Percentiles rank a stretch among this genome's conserved stretches.
Evolutionary conservation across 1,140 invertebrate genomes (phyloP).

Genomic region (Laupala kohalensis): DNA sequence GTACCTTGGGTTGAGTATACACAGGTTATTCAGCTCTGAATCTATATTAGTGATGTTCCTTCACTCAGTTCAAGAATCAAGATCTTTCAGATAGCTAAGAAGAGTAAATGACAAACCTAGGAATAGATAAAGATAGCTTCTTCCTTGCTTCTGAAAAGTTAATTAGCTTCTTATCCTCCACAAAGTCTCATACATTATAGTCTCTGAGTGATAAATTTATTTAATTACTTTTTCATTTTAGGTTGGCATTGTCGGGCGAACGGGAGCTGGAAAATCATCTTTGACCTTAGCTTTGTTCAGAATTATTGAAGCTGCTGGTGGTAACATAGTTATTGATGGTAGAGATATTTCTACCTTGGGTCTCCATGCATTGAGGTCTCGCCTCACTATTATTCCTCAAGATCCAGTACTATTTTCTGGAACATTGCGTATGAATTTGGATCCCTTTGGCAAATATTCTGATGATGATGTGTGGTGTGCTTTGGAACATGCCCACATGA

Average conservation of each 20-base stretch:
- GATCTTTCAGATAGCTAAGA: too few species aligned
- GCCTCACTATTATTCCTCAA: slow-evolving; percentile 81
- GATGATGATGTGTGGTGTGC: slow-evolving; percentile 72
- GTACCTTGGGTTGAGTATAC: too few species aligned
- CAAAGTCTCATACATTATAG: not conserved
- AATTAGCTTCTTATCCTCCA: not conserved
- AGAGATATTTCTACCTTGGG: slow-evolving; percentile 76
- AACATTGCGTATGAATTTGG: slow-evolving; percentile 65
- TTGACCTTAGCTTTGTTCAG: slow-evolving; percentile 71
- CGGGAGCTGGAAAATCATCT: slow-evolving; percentile 76
- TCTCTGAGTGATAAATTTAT: not conserved
- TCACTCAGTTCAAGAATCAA: too few species aligned
- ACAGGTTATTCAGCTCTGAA: too few species aligned
- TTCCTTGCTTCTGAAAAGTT: too few species aligned
- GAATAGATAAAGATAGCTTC: too few species aligned
- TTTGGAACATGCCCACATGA: slow-evolving; percentile 63
- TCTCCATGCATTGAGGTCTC: slow-evolving; percentile 67
- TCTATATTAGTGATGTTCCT: too few species aligned
- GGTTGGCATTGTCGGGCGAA: slow-evolving; percentile 71
- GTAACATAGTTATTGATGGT: slow-evolving; percentile 82
- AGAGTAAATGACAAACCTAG: too few species aligned
- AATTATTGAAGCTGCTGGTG: slow-evolving; percentile 74
- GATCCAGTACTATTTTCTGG: slow-evolving; percentile 84
- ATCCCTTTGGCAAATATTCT: slow-evolving; percentile 63
- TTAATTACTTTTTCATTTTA: slow-evolving; percentile 14